Evolutionary conservation across 1,140 invertebrate genomes (phyloP), one percentile per base, ranked within the genome.

Genomic region (Oscheius sp.): DNA sequence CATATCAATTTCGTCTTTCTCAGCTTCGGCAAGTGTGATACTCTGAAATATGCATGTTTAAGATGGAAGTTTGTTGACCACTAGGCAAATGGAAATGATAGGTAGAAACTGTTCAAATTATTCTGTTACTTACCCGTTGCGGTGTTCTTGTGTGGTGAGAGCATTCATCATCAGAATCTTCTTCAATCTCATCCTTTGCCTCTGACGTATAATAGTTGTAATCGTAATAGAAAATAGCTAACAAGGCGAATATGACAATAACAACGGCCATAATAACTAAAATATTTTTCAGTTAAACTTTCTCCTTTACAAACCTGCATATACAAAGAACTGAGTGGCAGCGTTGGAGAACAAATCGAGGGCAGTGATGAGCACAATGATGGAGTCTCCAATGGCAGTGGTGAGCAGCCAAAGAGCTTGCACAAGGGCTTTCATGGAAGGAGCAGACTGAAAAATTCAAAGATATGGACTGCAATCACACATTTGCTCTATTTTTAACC

Each of bases 381-480:
- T 89, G 3, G 95, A 84, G 85, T 97, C 95, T 26, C 95, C 95
- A 80, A 94, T 88, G 0, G 94, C 92, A 4, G 91, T 91, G 0
- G 93, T 94, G 0, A 97, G 83, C 31, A 95, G 86, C 92, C 93
- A 97, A 1, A 89, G 88, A 3, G 94, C 92, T 82, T 93, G 91
- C 29, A 98, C 84, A 0, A 97, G 89, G 0, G 85, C 84, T 69
- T 87, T 87, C 86, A 88, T 85, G 31, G 83, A 83, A 1, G 82
- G 78, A 2, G 87, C 86, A 23, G 87, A 86, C 84, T 87, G 79
- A 49, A 68, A 62, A n/a, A n/a, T n/a, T n/a, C n/a, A n/a, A n/a
- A n/a, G n/a, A n/a, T n/a, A n/a, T n/a, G n/a, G n/a, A 23, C 20
- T 72, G 45, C 23, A 46, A n/a, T n/a, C n/a, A n/a, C n/a, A n/a